phyloP scores from a whole-genome alignment of 2,797 vertebrate species.

The Danio tinwini region DNA sequence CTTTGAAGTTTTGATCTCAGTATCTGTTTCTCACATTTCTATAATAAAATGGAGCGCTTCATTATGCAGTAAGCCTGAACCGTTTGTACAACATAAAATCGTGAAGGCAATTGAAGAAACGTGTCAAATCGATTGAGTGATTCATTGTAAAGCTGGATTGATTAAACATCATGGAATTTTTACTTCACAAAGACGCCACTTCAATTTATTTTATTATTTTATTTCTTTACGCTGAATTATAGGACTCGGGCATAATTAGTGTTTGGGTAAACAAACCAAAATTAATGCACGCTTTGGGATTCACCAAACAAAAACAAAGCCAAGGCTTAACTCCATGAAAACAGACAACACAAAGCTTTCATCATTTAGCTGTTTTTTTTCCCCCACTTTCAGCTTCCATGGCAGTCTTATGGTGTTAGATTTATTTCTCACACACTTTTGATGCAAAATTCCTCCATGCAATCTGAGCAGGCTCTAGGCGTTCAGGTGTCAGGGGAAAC shows the following conservation, averaged over 20 bases:
- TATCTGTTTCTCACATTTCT: too few relatives aligned
- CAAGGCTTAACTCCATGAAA: neutral
- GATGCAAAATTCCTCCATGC: constrained; percentile 65
- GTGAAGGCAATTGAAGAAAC: too few relatives aligned
- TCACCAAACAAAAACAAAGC: constrained; percentile 18
- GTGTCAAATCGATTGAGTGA: neutral
- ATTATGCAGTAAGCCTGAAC: too few relatives aligned
- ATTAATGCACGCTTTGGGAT: constrained; percentile 14
- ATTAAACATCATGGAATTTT: neutral
- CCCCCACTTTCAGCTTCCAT: constrained; percentile 25
- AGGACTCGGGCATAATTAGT: neutral
- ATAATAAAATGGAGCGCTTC: too few relatives aligned
- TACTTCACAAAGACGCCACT: neutral
- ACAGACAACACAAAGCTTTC: constrained; percentile 42
- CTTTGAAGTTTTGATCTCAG: too few relatives aligned
- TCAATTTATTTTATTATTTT: neutral
- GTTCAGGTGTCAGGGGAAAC: constrained; percentile 27
- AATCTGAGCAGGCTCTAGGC: constrained; percentile 65
- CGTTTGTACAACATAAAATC: too few relatives aligned
- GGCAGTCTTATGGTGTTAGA: constrained; percentile 63
- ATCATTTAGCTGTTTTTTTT: constrained; percentile 17
- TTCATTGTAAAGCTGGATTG: neutral
- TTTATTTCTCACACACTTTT: constrained; percentile 48
- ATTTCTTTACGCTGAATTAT: neutral
- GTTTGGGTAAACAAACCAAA: neutral